A percentile compares a stretch with the other conserved stretches of the same genome.
phyloP scores from a whole-genome alignment of 2,888 invertebrate species.

The Drosophila neonasuta region DNA sequence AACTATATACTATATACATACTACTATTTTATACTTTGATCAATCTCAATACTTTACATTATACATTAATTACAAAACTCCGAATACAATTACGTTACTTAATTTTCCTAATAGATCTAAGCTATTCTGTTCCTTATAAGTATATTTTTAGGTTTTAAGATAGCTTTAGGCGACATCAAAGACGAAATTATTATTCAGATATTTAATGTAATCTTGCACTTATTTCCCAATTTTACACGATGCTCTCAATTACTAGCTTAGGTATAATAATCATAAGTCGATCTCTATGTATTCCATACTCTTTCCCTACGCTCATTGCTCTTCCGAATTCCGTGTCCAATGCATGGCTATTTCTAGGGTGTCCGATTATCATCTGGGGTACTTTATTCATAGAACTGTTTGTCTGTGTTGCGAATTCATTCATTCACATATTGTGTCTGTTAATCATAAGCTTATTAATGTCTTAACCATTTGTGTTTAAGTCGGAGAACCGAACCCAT shows the following conservation, averaged over 20 bases:
- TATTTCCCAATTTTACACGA: slow-evolving; percentile 25
- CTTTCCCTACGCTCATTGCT: slow-evolving; percentile 23
- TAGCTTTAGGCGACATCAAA: slow-evolving; percentile 25
- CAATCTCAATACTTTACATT: slow-evolving; percentile 22
- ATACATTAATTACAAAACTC: slow-evolving; percentile 18
- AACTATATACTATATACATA: slow-evolving; percentile 30
- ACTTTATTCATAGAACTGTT: slow-evolving; percentile 11
- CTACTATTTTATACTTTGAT: slow-evolving; percentile 23
- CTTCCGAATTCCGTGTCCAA: slow-evolving; percentile 29
- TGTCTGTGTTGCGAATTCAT: slow-evolving; percentile 33
- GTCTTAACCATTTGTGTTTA: slow-evolving; percentile 20
- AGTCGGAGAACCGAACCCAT: slow-evolving; percentile 19
- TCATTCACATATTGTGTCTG: slow-evolving; percentile 13
- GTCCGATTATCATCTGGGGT: slow-evolving; percentile 18
- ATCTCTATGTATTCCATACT: slow-evolving; percentile 31
- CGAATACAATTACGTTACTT: slow-evolving; percentile 23
- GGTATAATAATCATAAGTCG: slow-evolving; percentile 41
- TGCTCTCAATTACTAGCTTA: slow-evolving; percentile 30
- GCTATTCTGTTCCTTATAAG: slow-evolving; percentile 42
- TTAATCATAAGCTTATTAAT: slow-evolving; percentile 26
- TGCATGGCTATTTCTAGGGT: slow-evolving; percentile 26
- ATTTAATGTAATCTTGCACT: slow-evolving; percentile 32
- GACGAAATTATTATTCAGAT: slow-evolving; percentile 1
- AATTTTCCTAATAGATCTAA: slow-evolving; percentile 36
- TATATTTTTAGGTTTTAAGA: slow-evolving; percentile 27